Base-by-base conservation (phyloP, 2,113 vertebrate species). In the Neodon shergylaensis region DNA sequence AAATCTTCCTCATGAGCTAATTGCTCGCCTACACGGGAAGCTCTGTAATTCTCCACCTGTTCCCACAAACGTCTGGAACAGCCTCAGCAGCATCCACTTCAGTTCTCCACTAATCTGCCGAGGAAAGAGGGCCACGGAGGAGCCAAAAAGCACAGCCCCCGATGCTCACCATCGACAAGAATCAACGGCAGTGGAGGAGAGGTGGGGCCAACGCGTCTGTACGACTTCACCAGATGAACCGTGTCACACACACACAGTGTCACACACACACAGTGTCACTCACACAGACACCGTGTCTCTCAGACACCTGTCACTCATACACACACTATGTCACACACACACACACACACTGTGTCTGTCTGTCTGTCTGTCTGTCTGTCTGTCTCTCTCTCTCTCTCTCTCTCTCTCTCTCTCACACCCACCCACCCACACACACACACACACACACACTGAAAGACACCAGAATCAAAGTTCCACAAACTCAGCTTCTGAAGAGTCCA, bases 121-220 rank as follows among this genome's bases (percentile, higher is more conserved):
- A n/a, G 33, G 14, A 82, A 68, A 44, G 26, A 58, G 26, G 0
- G 2, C 17, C 22, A n/a, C 24, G 21, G 42, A 12, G 44, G n/a
- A 28, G 21, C 42, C 49, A 70, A 22, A 24, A 33, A 65, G 22
- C 10, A 63, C 12, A 42, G 22, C 26, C 0, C 5, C 0, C 9
- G 13, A 14, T 9, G 14, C 22, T 44, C 52, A 77, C 70, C 36
- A 5, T 10, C 12, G 77, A 7, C 13, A 24, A 65, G 2, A 33
- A 8, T 12, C 8, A 39, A 54, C 0, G 19, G 54, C 54, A 58
- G 54, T 13, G 31, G 77, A 70, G 19, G 70, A 36, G 66, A 28
- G 0, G 7, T 16, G 10, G 65, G 10, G 65, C 28, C 84, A n/a
- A 28, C 0, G 4, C 49, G 26, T 52, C 6, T 33, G 2, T 3